Evolutionary conservation across 2,888 invertebrate species (phyloP).

Genomic region (Heliconius erato): DNA sequence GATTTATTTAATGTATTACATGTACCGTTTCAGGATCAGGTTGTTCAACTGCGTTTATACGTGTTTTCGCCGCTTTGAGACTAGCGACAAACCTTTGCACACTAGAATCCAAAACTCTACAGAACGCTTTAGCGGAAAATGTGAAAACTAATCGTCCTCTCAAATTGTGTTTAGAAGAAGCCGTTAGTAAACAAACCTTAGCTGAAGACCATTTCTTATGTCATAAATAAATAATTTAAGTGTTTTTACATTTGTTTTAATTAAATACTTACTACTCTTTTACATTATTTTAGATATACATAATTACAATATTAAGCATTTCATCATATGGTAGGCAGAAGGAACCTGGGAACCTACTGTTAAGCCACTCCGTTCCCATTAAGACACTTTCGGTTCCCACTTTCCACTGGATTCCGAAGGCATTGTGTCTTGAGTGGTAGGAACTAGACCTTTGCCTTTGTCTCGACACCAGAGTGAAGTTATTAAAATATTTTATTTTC

Average conservation of each 20-base stretch:
- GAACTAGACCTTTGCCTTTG: no score
- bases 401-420: no score
- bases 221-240: constrained; percentile 39
- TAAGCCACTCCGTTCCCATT: no score
- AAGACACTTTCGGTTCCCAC: no score
- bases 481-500: no score
- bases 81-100: constrained; percentile 88
- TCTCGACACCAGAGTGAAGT: no score
- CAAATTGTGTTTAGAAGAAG: constrained; percentile 84
- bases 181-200: constrained; percentile 70
- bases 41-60: constrained; percentile 88
- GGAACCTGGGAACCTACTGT: no score
- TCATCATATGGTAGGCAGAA: no score
- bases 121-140: constrained; percentile 87
- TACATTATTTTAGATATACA: neutral
- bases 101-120: constrained; percentile 87
- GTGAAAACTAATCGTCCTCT: constrained; percentile 85
- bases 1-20: neutral
- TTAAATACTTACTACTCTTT: constrained; percentile 4
- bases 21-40: constrained; percentile 79
- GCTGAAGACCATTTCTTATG: constrained; percentile 82
- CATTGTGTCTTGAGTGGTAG: no score
- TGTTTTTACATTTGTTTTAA: constrained; percentile 52
- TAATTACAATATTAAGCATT: no score
- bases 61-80: constrained; percentile 89